Percentiles rank a stretch among this genome's conserved stretches.
phyloP scores from a whole-genome alignment of 2,797 vertebrate genomes.

The Phoebastria nigripes region DNA sequence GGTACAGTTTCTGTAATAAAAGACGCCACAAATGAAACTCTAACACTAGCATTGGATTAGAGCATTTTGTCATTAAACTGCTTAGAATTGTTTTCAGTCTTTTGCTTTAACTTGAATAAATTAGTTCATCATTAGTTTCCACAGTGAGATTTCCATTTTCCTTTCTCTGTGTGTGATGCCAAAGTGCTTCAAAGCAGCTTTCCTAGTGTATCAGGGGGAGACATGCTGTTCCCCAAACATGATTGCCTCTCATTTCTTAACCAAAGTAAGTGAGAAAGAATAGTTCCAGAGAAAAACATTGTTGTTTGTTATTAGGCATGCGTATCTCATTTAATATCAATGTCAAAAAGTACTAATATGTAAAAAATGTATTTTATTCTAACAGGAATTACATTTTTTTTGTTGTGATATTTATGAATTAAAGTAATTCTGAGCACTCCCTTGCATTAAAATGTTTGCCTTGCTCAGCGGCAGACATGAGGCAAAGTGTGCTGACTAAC shows the following conservation, averaged over 20 bases:
- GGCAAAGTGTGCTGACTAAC: not conserved
- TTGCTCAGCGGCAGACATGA: not conserved
- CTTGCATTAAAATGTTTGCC: not conserved
- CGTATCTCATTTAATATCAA: not conserved
- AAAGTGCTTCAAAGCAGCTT: not conserved
- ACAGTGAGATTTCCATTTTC: not conserved
- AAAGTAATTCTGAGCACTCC: not conserved
- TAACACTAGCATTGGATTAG: not conserved
- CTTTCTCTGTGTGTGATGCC: not conserved
- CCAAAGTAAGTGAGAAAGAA: not conserved
- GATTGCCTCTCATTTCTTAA: not conserved
- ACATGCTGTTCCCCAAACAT: not conserved
- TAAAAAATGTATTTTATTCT: not conserved
- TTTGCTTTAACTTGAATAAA: not conserved
- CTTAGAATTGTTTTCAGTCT: not conserved
- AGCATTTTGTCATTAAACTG: constrained; percentile 11
- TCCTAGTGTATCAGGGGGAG: not conserved
- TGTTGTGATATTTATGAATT: not conserved
- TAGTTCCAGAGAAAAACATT: not conserved
- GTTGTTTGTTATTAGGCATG: not conserved
- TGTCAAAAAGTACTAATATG: not conserved
- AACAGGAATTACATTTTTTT: not conserved
- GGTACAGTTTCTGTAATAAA: not conserved
- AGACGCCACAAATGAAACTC: not conserved
- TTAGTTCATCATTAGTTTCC: not conserved